Conservation (phyloP, 1,140 invertebrate species). For the Penaeus vannamei region DNA sequence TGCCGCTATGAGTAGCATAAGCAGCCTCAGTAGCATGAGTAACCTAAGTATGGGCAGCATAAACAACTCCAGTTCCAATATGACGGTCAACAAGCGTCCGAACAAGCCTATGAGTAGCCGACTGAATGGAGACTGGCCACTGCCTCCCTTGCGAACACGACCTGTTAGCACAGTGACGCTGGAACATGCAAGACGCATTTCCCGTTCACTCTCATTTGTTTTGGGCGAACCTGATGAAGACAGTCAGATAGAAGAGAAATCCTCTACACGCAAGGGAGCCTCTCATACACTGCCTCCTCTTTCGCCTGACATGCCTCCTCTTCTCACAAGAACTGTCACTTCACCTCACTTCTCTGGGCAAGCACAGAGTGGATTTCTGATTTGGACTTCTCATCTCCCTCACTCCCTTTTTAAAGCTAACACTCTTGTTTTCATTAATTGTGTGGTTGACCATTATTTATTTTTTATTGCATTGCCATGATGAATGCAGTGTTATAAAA, state of each 20-base stretch:
- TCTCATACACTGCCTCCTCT: constrained; percentile 54
- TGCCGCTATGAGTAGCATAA: constrained; percentile 43
- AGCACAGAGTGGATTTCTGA: constrained; percentile 42
- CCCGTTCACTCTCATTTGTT: constrained; percentile 70
- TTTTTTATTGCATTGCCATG: no score
- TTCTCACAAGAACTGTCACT: constrained; percentile 66
- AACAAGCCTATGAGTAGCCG: neutral
- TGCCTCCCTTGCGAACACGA: constrained; percentile 38
- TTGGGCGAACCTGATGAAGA: constrained; percentile 70
- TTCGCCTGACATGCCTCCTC: constrained; percentile 60
- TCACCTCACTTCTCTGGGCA: constrained; percentile 67
- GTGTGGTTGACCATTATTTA: no score
- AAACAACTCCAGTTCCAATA: constrained; percentile 4
- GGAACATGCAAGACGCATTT: constrained; percentile 67
- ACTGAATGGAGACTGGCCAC: constrained; percentile 49
- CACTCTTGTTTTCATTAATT: neutral
- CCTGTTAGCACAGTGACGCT: constrained; percentile 39
- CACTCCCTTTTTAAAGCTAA: neutral
- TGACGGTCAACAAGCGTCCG: neutral
- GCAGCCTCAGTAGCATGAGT: constrained; percentile 39
- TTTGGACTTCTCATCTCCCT: neutral
- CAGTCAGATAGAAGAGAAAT: constrained; percentile 64
- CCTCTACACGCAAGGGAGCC: constrained; percentile 31
- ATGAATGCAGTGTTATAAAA: no score
- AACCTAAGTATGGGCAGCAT: constrained; percentile 7